A percentile compares a stretch with the other conserved stretches of the same genome.
phyloP scores from a whole-genome alignment of 2,888 invertebrate genomes.

The Lapara coniferarum region DNA sequence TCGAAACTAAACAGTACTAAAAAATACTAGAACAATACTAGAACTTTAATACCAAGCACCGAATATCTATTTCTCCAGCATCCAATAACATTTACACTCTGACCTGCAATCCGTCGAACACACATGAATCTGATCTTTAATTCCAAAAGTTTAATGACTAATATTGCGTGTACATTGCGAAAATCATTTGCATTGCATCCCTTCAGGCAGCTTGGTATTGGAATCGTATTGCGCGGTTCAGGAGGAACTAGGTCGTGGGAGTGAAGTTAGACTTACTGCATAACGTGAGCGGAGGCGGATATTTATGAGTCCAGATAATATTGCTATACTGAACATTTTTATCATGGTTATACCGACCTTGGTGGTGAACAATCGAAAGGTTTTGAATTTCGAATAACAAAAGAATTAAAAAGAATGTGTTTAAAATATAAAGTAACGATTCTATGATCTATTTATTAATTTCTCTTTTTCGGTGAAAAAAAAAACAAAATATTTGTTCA shows the following conservation, averaged over 20 bases:
- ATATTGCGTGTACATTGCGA: conserved; percentile 30
- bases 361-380: too few relatives aligned
- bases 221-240: conserved; percentile 57
- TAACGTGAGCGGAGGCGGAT: conserved; percentile 28
- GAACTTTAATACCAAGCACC: neutral
- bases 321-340: neutral
- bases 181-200: conserved; percentile 60
- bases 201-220: conserved; percentile 57
- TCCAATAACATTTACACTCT: conserved; percentile 10
- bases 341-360: neutral
- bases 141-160: conserved; percentile 8
- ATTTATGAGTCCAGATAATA: conserved; percentile 21
- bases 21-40: too few relatives aligned
- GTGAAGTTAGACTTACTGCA: conserved; percentile 49
- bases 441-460: too few relatives aligned
- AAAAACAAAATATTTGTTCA: too few relatives aligned
- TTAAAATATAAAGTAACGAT: too few relatives aligned
- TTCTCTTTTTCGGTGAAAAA: too few relatives aligned
- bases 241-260: conserved; percentile 64
- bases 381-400: too few relatives aligned
- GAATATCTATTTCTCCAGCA: neutral
- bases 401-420: too few relatives aligned
- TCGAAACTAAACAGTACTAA: too few relatives aligned
- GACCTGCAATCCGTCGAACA: neutral
- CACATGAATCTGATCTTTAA: conserved; percentile 12